Evolutionary conservation across 2,113 vertebrate species (phyloP).

Genomic region (Numida meleagris): DNA sequence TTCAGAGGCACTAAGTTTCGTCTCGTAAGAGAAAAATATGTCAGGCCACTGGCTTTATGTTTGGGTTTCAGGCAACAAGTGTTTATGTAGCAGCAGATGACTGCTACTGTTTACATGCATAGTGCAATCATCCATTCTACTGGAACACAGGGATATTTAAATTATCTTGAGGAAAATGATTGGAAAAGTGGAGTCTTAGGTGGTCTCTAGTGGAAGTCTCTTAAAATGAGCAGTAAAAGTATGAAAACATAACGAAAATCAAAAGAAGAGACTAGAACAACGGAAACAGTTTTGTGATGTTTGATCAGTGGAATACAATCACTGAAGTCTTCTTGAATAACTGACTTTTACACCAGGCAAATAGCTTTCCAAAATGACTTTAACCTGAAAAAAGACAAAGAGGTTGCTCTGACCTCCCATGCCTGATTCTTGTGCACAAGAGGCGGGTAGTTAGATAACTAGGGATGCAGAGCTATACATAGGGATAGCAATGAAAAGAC

Average conservation of each 20-base stretch:
- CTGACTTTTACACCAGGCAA: neutral
- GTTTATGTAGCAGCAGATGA: neutral
- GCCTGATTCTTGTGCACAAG: neutral
- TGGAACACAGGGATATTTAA: neutral
- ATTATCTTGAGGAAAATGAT: neutral
- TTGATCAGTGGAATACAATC: neutral
- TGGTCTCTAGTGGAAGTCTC: neutral
- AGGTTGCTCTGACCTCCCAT: neutral
- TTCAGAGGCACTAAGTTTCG: neutral
- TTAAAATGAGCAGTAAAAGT: neutral
- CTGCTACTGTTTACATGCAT: neutral
- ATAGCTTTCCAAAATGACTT: neutral
- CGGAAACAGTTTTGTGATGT: neutral
- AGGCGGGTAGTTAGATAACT: neutral
- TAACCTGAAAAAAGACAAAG: neutral
- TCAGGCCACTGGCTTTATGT: neutral
- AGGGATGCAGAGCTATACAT: neutral
- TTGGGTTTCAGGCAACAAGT: neutral
- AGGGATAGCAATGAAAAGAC: neutral
- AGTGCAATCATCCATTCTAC: neutral
- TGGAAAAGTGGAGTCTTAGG: neutral
- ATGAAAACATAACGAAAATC: neutral
- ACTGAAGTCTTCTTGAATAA: neutral
- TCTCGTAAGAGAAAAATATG: neutral
- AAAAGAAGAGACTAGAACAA: neutral